phyloP scores from a whole-genome alignment of 2,888 invertebrate genomes.

The Phania funesta region DNA sequence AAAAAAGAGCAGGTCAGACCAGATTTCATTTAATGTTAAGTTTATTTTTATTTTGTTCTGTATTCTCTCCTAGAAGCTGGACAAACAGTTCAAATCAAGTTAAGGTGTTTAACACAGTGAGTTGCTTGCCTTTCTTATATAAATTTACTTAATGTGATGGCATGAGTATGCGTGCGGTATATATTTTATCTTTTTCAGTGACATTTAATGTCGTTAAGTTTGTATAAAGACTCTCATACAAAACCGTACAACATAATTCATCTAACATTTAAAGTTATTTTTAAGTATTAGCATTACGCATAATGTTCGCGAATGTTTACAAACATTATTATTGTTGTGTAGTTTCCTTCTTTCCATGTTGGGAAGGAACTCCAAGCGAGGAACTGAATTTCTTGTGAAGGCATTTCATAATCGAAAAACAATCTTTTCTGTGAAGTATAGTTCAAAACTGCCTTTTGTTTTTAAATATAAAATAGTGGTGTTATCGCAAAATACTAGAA shows the following conservation, averaged over 20 bases:
- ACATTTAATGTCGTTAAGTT: conserved; percentile 30
- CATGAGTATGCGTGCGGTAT: neutral
- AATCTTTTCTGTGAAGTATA: too few species aligned
- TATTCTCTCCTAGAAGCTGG: neutral
- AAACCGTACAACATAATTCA: conserved; percentile 60
- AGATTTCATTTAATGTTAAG: conserved; percentile 58
- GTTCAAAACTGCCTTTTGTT: too few species aligned
- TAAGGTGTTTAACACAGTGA: conserved; percentile 35
- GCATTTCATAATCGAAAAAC: too few species aligned
- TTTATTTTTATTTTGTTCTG: conserved; percentile 1
- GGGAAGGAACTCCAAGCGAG: conserved; percentile 6
- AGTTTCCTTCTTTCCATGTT: neutral
- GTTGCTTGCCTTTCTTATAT: neutral
- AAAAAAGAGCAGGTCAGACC: conserved; percentile 39
- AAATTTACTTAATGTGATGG: conserved; percentile 24
- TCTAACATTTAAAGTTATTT: conserved; percentile 67
- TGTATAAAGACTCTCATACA: conserved; percentile 11
- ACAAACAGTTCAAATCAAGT: conserved; percentile 29
- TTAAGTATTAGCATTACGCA: conserved; percentile 67
- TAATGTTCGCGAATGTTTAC: conserved; percentile 65
- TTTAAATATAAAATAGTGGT: too few species aligned
- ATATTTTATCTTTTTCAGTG: conserved; percentile 46
- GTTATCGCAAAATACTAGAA: too few species aligned
- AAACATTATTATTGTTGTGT: conserved; percentile 57
- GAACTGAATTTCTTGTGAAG: too few species aligned